Evolutionary conservation across 2,888 invertebrate species (phyloP).

Genomic region (Chrysolina americana): DNA sequence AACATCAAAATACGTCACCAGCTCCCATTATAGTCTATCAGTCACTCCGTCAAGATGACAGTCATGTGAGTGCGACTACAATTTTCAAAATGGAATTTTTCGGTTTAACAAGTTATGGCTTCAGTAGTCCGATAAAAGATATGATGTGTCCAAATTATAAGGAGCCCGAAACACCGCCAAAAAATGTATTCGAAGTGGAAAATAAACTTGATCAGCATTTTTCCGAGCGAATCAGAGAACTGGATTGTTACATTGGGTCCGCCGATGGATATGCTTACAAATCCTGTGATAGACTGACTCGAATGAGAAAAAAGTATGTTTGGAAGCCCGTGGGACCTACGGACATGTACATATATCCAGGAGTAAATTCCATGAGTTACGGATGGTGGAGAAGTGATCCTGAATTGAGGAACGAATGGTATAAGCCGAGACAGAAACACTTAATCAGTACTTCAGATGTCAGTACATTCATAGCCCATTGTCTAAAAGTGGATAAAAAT

Average conservation of each 20-base stretch:
- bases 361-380: conserved; percentile 68
- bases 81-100: conserved; percentile 71
- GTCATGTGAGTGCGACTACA: not conserved
- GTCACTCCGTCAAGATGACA: not conserved
- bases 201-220: conserved; percentile 67
- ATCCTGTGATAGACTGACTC: conserved; percentile 69
- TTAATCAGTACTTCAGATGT: conserved; percentile 51
- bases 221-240: conserved; percentile 67
- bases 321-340: conserved; percentile 72
- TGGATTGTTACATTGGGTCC: conserved; percentile 71
- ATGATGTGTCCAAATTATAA: conserved; percentile 69
- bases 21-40: too few relatives aligned
- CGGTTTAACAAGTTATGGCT: conserved; percentile 71
- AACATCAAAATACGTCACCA: too few relatives aligned
- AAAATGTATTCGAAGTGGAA: conserved; percentile 53
- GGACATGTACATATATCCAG: conserved; percentile 71
- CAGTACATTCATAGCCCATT: conserved; percentile 51
- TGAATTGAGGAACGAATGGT: conserved; percentile 65
- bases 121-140: conserved; percentile 72
- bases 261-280: conserved; percentile 74
- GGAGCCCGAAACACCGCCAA: conserved; percentile 67
- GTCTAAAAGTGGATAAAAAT: conserved; percentile 54
- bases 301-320: conserved; percentile 72
- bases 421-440: conserved; percentile 59
- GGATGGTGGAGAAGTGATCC: conserved; percentile 37